Evolutionary conservation across 2,888 invertebrate species (phyloP), one percentile per base, ranked within the genome.

Genomic region (Hylaea fasciaria): DNA sequence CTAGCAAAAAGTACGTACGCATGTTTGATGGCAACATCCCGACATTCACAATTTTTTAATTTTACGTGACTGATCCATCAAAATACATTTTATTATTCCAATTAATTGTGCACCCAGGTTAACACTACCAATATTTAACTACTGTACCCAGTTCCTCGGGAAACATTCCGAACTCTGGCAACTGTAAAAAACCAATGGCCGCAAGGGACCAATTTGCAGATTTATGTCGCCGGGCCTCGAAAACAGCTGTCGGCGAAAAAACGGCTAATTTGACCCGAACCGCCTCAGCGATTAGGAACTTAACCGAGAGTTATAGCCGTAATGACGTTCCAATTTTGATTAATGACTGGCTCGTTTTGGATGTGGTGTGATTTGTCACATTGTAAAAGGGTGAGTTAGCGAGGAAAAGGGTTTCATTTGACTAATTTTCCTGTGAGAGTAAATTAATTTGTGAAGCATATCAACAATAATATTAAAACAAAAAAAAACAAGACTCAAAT

Each of bases 161-260:
- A 17, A 32, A 11, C 13, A 47, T 52, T 39, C 14, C 8, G n/a
- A 43, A 0, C 10, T 35, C 51, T 48, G 44, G 61, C 51, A 61
- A 61, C 52, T 65, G 74, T 72, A 82, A 85, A 87, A 87, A 83
- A 83, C 72, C 74, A 77, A 78, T 57, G 52, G 78, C 71, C 72
- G 71, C 69, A 66, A 65, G 69, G 70, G 77, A 69, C 76, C 80
- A 76, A 82, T 82, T 82, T 77, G 77, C 76, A 78, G 84, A 86
- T 86, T 86, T 86, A 87, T 81, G 64, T 63, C 70, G 70, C 66
- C 70, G 69, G 73, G 76, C 66, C 73, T 78, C 79, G 67, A 70
- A 74, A 80, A 81, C 83, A 88, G 81, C 82, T 87, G 88, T 84
- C 78, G 81, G 70, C 71, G 66, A 72, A 76, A 79, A 74, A 74